Evolutionary conservation across 2,888 invertebrate genomes (phyloP), one percentile per base, ranked within the genome.

Genomic region (Trichogramma evanescens): DNA sequence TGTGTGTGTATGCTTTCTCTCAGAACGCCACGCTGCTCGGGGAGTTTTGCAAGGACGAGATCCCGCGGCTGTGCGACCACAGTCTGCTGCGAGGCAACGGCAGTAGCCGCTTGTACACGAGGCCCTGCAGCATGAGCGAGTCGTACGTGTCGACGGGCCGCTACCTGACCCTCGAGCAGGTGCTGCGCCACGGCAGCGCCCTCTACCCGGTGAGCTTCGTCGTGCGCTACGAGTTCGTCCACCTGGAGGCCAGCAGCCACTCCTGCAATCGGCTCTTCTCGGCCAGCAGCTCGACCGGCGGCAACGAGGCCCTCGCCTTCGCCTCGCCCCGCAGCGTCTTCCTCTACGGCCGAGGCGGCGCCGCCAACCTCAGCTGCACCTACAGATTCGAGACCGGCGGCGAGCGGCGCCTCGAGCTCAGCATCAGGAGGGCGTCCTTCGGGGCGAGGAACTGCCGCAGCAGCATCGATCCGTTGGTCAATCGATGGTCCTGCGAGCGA

Each of bases 161-260:
- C n/a, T 87, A 89, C 62, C 80, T 91, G 56, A 89, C 89, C 6
- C 84, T 91, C 63, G 83, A 89, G 65, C 89, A 89, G 80, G 86
- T 86, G 70, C 82, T 89, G 45, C 84, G 86, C 50, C 88, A 88
- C 74, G 89, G 89, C n/a, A 89, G 89, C 61, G 89, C 89, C 4
- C 80, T 91, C 53, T 89, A 89, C 74, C 89, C 89, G 3, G 86
- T 89, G 58, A 83, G 87, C 67, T 91, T 91, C 74, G 83, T 88
- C 48, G 83, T 91, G 4, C 85, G 89, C 56, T 92, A 91, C 78
- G 92, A 92, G 78, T 92, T 92, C 73, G 89, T 92, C 26, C 90
- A 91, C 75, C 26, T 26, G 26, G 74, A 77, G 56, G 71, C 76
- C 41, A 68, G 70, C 53, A 26, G 26, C 26, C 26, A 26, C 26